phyloP scores from a whole-genome alignment of 2,888 invertebrate genomes.

The Apotomis turbidana region DNA sequence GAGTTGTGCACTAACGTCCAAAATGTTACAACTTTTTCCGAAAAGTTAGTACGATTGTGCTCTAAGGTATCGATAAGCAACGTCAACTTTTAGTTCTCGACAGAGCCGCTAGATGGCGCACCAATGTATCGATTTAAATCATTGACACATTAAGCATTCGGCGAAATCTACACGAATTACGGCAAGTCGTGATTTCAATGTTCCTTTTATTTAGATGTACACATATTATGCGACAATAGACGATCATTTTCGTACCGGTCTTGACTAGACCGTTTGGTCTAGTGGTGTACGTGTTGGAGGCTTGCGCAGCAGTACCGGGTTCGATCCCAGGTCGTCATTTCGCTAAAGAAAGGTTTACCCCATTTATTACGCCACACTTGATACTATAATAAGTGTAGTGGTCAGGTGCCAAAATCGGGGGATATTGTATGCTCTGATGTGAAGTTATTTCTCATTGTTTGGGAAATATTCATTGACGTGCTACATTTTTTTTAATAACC shows the following conservation, averaged over 20 bases:
- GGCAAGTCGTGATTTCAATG: not conserved
- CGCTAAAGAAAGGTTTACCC: conserved; percentile 52
- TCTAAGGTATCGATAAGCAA: no score
- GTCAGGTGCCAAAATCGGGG: conserved; percentile 75
- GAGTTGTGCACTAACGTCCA: no score
- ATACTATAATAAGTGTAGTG: conserved; percentile 71
- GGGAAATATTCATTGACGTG: conserved; percentile 67
- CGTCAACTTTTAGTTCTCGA: not conserved
- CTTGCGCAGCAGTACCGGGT: conserved; percentile 51
- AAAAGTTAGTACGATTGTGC: no score
- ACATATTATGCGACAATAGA: conserved; percentile 14
- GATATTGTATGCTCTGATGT: conserved; percentile 64
- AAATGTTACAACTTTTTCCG: no score
- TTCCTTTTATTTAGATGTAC: not conserved
- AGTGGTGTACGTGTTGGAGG: conserved; percentile 41
- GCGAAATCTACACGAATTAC: not conserved
- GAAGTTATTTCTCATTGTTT: conserved; percentile 64
- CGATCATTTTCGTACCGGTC: conserved; percentile 35
- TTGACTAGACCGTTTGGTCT: conserved; percentile 45
- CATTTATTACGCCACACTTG: conserved; percentile 80
- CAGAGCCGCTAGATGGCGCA: conserved; percentile 26
- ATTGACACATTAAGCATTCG: not conserved
- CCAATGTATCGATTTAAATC: not conserved
- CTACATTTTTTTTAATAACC: conserved; percentile 54
- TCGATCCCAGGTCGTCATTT: conserved; percentile 56